Base-by-base conservation (phyloP, 2,888 invertebrate genomes). In the Geotrupes spiniger region DNA sequence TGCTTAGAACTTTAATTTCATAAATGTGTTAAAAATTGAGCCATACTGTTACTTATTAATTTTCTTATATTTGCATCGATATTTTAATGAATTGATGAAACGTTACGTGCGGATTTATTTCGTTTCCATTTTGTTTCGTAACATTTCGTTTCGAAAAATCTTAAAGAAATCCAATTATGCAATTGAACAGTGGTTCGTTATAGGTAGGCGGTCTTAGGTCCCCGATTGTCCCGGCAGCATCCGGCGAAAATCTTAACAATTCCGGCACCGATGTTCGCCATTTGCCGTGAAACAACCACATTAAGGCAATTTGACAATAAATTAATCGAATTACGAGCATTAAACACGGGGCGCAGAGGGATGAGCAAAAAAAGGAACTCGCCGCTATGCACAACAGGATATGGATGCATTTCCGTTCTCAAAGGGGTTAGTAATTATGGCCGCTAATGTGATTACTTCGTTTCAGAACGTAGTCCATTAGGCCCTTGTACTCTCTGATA, bases 341-440 rank as follows among this genome's bases (percentile, higher is more conserved):
- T 73, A 71, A 71, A 69, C 69, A 66, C 62, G 53, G 59, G 69
- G 66, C 66, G 68, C 55, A 46, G 51, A 54, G 62, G 60, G 60
- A 57, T 46, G 56, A 56, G 53, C 54, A 56, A 59, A 60, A 54
- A 58, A 15, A 39, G 38, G 43, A 57, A 54, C 56, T 57, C 53
- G 64, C 59, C 65, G 65, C 68, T 65, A 66, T 68, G 67, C 67
- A 69, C 70, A 72, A 71, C 81, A 80, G 82, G 82, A 82, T 82
- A 82, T 82, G 79, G 82, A 78, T 80, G 79, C 79, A 82, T 82
- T 82, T 82, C 82, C 82, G 80, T 78, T 74, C 74, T 77, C 76
- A 75, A 78, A 76, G 75, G 77, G 76, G 75, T 74, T 73, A 74
- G 77, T 77, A 79, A 82, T 82, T 81, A 81, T 71, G 79, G 78